A percentile compares a stretch with the other conserved stretches of the same genome.
These are phyloP conservation scores for Muntiacus muntjak DNA, from an alignment of 2,113 vertebrate species.

Conservation along the genomic window DNA sequence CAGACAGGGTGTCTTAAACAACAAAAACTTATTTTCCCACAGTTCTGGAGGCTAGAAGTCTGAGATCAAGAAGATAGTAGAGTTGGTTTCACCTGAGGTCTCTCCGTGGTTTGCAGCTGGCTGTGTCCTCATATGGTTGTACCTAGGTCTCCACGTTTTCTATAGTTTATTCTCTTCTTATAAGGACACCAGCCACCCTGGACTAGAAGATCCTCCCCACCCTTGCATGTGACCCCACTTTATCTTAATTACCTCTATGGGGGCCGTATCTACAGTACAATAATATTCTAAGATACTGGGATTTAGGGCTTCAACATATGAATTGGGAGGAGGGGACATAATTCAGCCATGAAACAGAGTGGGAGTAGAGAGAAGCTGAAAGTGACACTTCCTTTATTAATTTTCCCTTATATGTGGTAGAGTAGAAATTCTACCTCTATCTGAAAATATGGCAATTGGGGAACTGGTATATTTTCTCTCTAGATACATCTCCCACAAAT, in stretches of 20 bases:
- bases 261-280: not conserved
- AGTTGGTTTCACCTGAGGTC: not conserved
- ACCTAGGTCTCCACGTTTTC: not conserved
- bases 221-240: not conserved
- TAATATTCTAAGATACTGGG: not conserved
- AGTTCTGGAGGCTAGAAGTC: not conserved
- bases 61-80: not conserved
- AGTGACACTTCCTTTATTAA: not conserved
- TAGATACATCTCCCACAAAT: not conserved
- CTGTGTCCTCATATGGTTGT: not conserved
- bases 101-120: not conserved
- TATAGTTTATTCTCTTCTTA: not conserved
- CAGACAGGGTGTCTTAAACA: not conserved
- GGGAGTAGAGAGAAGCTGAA: not conserved
- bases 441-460: not conserved
- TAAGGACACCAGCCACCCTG: not conserved
- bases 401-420: not conserved
- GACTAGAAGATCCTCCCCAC: not conserved
- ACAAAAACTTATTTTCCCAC: not conserved
- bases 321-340: not conserved
- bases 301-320: not conserved
- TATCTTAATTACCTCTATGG: not conserved
- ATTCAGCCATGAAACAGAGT: not conserved
- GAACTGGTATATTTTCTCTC: not conserved
- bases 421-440: not conserved